Percentiles rank a stretch among this genome's conserved stretches.
These are phyloP conservation scores for Chionodraco myersi DNA, from an alignment of 2,113 vertebrate genomes.

Conservation along the genomic window DNA sequence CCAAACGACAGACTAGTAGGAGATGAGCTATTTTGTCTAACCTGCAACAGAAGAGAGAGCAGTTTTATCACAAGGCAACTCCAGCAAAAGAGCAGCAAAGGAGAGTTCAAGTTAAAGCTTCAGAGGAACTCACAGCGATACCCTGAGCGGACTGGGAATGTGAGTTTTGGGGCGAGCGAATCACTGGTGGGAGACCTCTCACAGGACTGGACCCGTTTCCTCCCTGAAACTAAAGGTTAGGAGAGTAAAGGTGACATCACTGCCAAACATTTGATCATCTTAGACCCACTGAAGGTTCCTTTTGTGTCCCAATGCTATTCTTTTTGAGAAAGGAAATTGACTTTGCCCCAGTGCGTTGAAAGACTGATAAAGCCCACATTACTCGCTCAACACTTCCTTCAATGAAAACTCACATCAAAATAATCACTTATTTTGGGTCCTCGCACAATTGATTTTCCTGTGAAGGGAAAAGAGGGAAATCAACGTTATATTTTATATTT, in stretches of 20 bases:
- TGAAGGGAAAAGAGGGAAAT: slow-evolving; percentile 55
- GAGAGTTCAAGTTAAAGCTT: neutral
- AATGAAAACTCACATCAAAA: slow-evolving; percentile 92
- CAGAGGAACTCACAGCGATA: slow-evolving; percentile 87
- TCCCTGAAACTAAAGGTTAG: slow-evolving; percentile 90
- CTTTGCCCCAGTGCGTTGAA: neutral
- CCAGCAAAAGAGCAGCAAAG: neutral
- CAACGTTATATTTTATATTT: slow-evolving; percentile 7
- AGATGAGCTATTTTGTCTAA: slow-evolving; percentile 97
- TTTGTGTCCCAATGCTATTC: slow-evolving; percentile 6
- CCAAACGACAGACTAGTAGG: slow-evolving; percentile 95
- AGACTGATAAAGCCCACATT: neutral
- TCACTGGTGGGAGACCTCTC: slow-evolving; percentile 91
- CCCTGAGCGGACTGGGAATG: slow-evolving; percentile 96
- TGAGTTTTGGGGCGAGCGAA: slow-evolving; percentile 98
- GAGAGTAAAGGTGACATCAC: slow-evolving; percentile 36
- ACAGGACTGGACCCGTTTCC: slow-evolving; percentile 98
- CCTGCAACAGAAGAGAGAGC: slow-evolving; percentile 80
- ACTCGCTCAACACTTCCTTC: slow-evolving; percentile 5
- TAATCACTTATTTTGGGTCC: slow-evolving; percentile 99
- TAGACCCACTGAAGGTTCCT: neutral
- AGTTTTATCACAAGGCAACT: neutral
- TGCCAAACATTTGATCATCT: slow-evolving; percentile 18
- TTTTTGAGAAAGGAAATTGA: slow-evolving; percentile 27
- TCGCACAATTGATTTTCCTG: slow-evolving; percentile 93